Evolutionary conservation across 1,140 invertebrate genomes (phyloP).

Genomic region (Leptinotarsa defecta): DNA sequence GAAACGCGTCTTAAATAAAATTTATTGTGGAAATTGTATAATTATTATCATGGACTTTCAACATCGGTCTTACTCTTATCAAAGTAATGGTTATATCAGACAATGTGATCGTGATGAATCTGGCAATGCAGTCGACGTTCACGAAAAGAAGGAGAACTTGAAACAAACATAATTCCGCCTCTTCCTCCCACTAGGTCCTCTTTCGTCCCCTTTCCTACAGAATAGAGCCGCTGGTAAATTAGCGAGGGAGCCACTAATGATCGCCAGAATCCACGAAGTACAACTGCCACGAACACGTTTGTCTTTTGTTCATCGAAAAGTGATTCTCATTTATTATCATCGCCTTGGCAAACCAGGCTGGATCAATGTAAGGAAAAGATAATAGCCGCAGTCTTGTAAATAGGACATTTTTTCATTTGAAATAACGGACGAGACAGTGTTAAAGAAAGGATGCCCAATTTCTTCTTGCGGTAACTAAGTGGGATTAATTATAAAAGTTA

Average conservation of each 20-base stretch:
- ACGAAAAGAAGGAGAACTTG: neutral
- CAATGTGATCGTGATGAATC: neutral
- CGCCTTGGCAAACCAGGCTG: conserved; percentile 5
- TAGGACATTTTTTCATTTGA: neutral
- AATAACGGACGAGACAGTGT: neutral
- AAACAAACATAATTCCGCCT: neutral
- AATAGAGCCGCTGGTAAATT: conserved; percentile 15
- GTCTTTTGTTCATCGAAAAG: conserved; percentile 33
- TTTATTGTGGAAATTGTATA: too few relatives aligned
- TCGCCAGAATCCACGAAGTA: conserved; percentile 27
- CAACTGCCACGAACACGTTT: conserved; percentile 35
- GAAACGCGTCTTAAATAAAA: too few relatives aligned
- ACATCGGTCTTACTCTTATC: neutral
- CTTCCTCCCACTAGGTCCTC: neutral
- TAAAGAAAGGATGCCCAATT: too few relatives aligned
- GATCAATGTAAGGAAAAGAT: conserved; percentile 12
- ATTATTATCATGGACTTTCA: too few relatives aligned
- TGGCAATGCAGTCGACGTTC: neutral
- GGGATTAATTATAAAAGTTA: too few relatives aligned
- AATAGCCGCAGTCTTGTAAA: neutral
- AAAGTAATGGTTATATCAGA: neutral
- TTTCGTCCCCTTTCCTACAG: neutral
- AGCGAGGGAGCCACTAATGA: conserved; percentile 34
- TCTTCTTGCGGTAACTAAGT: too few relatives aligned
- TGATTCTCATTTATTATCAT: conserved; percentile 33